These are phyloP conservation scores for Geodia barretti DNA, from an alignment of 37 sponge, comb jelly and placozoan genomes.

Conservation along the genomic window DNA sequence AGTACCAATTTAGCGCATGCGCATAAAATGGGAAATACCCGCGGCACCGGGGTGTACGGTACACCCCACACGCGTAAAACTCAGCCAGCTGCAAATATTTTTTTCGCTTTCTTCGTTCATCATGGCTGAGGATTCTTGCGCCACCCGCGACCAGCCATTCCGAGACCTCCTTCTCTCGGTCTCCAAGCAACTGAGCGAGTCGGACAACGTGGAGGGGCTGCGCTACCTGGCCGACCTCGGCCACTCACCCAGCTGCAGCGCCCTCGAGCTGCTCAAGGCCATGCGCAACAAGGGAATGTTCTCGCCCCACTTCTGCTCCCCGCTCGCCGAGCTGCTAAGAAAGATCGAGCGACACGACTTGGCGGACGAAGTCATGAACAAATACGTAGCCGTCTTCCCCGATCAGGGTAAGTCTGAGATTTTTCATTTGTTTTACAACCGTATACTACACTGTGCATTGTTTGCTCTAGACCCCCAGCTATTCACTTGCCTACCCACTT, in stretches of 20 bases:
- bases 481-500: too few species aligned
- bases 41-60: too few species aligned
- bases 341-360: neutral
- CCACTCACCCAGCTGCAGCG: neutral
- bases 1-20: too few species aligned
- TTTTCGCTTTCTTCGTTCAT: too few species aligned
- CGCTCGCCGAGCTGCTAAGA: neutral
- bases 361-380: neutral
- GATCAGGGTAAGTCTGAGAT: neutral
- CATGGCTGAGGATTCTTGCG: neutral
- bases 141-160: neutral
- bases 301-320: neutral
- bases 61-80: too few species aligned
- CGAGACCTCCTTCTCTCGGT: neutral
- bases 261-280: neutral
- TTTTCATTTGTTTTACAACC: too few species aligned
- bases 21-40: too few species aligned
- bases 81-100: too few species aligned
- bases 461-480: too few species aligned
- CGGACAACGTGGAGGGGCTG: neutral
- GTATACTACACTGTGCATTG: too few species aligned
- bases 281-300: neutral
- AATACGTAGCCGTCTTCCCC: neutral
- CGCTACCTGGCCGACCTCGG: neutral
- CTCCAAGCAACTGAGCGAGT: neutral